Conservation (phyloP, 2,888 invertebrate genomes). For the Neuroscelio doddi region DNA sequence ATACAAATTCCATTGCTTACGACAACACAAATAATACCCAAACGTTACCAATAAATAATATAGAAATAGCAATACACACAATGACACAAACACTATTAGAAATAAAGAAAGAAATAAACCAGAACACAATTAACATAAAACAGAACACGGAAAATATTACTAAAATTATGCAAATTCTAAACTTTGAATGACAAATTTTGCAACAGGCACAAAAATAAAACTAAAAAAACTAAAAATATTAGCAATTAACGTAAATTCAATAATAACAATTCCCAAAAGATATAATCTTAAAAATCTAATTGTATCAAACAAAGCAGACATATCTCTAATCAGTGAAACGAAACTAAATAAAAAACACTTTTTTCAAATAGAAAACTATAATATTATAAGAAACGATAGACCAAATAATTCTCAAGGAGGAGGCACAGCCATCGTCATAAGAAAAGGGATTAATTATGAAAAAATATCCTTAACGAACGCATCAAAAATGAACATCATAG, state of each 20-base stretch:
- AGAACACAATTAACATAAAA: not conserved
- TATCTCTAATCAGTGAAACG: conserved; percentile 23
- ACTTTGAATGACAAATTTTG: too few relatives aligned
- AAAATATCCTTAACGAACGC: conserved; percentile 9
- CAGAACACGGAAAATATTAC: not conserved
- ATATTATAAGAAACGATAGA: conserved; percentile 27
- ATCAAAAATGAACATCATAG: conserved; percentile 1
- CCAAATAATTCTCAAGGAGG: conserved; percentile 19
- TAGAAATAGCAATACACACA: not conserved
- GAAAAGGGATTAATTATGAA: conserved; percentile 8
- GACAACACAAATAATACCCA: not conserved
- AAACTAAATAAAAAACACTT: conserved; percentile 21
- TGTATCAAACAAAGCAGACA: conserved; percentile 22
- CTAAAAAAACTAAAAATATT: conserved; percentile 3
- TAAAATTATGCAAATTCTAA: not conserved
- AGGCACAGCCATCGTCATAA: conserved; percentile 34
- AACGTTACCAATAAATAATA: too few relatives aligned
- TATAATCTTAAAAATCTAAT: conserved; percentile 10
- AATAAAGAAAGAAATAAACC: not conserved
- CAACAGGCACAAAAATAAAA: not conserved
- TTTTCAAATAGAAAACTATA: conserved; percentile 17
- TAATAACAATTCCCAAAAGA: conserved; percentile 15
- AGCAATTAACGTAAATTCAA: conserved; percentile 26
- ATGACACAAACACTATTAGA: not conserved
- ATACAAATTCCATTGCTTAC: too few relatives aligned